Conservation (phyloP, 2,888 invertebrate genomes). For the Drosophila pseudotalamancana region DNA sequence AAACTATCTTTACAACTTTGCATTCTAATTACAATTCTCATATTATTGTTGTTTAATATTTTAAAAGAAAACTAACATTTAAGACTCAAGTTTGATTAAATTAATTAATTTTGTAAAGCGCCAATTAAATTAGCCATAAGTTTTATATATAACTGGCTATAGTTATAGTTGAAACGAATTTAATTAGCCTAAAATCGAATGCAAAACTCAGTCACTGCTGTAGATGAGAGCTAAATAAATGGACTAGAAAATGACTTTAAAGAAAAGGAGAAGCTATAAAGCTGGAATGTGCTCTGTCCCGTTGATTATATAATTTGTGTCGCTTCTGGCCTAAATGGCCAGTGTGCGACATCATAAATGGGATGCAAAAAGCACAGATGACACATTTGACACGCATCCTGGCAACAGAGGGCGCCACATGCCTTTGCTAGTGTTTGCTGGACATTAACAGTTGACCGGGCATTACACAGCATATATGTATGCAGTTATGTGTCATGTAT, state of each 20-base stretch:
- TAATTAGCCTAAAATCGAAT: too few relatives aligned
- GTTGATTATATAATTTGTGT: slow-evolving; percentile 15
- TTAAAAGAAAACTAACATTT: background rate
- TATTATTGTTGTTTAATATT: too few relatives aligned
- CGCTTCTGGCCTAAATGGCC: background rate
- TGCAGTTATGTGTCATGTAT: slow-evolving; percentile 5
- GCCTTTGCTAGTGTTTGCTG: slow-evolving; percentile 4
- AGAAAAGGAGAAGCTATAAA: background rate
- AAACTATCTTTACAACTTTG: too few relatives aligned
- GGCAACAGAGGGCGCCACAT: slow-evolving; percentile 14
- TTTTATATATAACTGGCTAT: too few relatives aligned
- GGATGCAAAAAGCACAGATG: slow-evolving; percentile 11
- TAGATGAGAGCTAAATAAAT: background rate
- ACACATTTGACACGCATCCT: slow-evolving; percentile 26
- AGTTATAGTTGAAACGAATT: too few relatives aligned
- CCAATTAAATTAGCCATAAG: too few relatives aligned
- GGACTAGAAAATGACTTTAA: background rate
- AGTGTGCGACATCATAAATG: slow-evolving; percentile 4
- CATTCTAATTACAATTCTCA: too few relatives aligned
- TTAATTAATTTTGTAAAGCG: too few relatives aligned
- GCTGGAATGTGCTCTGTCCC: background rate
- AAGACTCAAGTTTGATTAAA: too few relatives aligned
- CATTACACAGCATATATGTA: slow-evolving; percentile 4
- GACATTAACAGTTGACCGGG: slow-evolving; percentile 57
- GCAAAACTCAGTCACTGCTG: background rate